Evolutionary conservation across 2,113 vertebrate species (phyloP).

Genomic region (Caloenas nicobarica): DNA sequence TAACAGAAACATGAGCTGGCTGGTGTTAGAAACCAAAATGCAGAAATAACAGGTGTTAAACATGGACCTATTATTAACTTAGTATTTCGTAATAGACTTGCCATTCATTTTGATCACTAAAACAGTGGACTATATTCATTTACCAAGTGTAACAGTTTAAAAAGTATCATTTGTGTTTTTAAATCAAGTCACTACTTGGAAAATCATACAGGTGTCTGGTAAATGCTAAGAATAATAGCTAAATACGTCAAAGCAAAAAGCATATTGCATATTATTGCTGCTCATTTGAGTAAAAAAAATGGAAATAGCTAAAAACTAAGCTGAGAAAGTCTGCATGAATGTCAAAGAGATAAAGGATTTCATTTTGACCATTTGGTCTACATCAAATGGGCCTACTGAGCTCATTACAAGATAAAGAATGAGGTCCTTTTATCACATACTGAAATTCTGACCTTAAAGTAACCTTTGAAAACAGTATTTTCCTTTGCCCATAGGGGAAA

Average conservation of each 20-base stretch:
- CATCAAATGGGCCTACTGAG: not conserved
- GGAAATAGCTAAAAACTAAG: not conserved
- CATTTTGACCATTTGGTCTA: not conserved
- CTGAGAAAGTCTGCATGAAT: not conserved
- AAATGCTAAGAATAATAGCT: not conserved
- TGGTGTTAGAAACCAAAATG: not conserved
- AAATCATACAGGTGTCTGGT: not conserved
- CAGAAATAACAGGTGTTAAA: not conserved
- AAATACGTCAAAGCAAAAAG: not conserved
- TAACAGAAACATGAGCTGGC: not conserved
- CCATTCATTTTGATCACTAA: not conserved
- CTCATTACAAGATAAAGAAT: constrained; percentile 2
- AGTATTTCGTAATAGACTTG: not conserved
- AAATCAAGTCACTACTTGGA: not conserved
- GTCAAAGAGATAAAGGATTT: constrained; percentile 7
- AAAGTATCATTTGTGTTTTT: not conserved
- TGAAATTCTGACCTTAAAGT: constrained; percentile 6
- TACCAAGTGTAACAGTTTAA: not conserved
- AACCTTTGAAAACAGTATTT: not conserved
- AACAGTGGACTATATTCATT: not conserved
- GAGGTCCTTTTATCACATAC: not conserved
- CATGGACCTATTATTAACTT: not conserved
- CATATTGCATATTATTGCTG: not conserved
- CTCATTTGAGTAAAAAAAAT: not conserved
- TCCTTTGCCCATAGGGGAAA: not conserved